Conservation (phyloP, 2,888 invertebrate species). For the Platycnemis pennipes region DNA sequence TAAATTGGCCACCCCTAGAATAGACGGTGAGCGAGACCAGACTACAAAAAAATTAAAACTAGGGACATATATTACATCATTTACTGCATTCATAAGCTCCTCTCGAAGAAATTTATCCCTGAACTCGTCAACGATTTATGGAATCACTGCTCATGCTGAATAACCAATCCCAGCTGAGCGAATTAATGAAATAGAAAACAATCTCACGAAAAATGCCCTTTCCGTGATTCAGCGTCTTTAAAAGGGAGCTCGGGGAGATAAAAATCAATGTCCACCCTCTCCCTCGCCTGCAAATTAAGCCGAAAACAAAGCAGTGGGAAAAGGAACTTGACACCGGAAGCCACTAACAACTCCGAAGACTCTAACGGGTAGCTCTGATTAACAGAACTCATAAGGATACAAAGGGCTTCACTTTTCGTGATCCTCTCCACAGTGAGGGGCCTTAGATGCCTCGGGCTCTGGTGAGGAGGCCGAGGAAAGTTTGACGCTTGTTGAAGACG, state of each 20-base stretch:
- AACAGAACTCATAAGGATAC: not conserved
- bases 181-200: not conserved
- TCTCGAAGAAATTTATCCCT: too few relatives aligned
- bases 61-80: too few relatives aligned
- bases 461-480: not conserved
- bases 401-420: not conserved
- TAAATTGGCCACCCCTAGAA: too few relatives aligned
- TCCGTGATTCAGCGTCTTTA: not conserved
- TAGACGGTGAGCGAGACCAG: too few relatives aligned
- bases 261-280: constrained; percentile 6
- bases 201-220: not conserved
- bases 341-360: not conserved
- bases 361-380: not conserved
- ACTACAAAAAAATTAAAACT: too few relatives aligned
- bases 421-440: not conserved
- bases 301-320: not conserved
- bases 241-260: not conserved
- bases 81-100: too few relatives aligned
- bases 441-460: not conserved
- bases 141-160: too few relatives aligned
- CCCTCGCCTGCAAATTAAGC: not conserved
- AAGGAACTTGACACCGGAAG: constrained; percentile 17
- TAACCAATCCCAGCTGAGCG: too few relatives aligned
- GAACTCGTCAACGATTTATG: too few relatives aligned
- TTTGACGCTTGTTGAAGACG: not conserved